Evolutionary conservation across 2,888 invertebrate genomes (phyloP), one percentile per base, ranked within the genome.

Genomic region (Aleiodes alternator): DNA sequence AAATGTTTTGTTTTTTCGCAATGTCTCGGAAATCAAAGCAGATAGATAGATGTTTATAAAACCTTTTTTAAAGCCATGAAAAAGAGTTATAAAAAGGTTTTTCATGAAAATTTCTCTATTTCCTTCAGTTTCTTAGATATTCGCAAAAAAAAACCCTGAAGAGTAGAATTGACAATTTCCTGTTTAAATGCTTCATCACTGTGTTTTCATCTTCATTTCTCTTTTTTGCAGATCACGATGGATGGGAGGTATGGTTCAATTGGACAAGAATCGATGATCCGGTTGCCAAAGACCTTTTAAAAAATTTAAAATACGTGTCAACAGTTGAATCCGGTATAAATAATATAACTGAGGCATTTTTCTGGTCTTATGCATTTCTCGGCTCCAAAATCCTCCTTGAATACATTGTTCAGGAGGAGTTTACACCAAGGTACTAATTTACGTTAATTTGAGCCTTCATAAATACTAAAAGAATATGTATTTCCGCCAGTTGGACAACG

Each of bases 331-430:
- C 93, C 11, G 96, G 96, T 0, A 92, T 96, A 5, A 92, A 91
- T 69, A 95, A 95, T 85, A 94, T 94, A 0, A 95, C 95, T 0
- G 92, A 92, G 80, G 94, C 95, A 4, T 95, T 94, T 84, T 95
- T 95, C 83, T 94, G 94, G 93, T 93, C 94, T 0, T 95, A 95
- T 83, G 94, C 96, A 0, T 95, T 95, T 84, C 89, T 96, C 0
- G 95, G 95, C 9, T 95, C 96, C 0, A 90, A 90, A 80, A 92
- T 93, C n/a, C 93, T 94, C 82, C 90, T 96, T 12, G 93, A 94
- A 83, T 95, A 94, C 84, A 91, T 95, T 70, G 92, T 95, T 0
- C 93, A 94, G 85, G 92, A 94, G 0, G 95, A 95, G 86, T 95
- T 92, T 87, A 91, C 94, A 0, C 90, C 91, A 77, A 91, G 90